Percentiles rank a stretch among this genome's conserved stretches.
Conservation (phyloP, 2,888 invertebrate genomes). For the Dione juno region DNA sequence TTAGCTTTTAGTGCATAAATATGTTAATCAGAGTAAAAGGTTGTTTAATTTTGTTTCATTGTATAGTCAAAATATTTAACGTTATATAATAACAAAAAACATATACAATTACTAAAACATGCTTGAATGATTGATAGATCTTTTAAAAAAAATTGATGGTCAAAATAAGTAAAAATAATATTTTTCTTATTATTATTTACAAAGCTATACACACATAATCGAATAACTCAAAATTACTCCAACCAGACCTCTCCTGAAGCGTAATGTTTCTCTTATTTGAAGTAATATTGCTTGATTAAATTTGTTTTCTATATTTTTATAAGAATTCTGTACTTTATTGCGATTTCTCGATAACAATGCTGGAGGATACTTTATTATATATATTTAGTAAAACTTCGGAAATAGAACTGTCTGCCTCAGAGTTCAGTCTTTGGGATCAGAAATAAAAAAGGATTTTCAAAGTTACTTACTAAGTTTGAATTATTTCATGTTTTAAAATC, state of each 20-base stretch:
- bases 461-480: too few relatives aligned
- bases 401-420: constrained; percentile 13
- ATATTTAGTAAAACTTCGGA: constrained; percentile 12
- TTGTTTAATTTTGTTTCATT: neutral
- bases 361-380: constrained; percentile 4
- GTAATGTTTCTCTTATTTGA: constrained; percentile 14
- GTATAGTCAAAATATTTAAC: neutral
- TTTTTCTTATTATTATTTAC: constrained; percentile 8
- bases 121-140: too few relatives aligned
- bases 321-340: constrained; percentile 21
- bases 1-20: neutral
- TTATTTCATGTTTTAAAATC: neutral
- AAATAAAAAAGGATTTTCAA: too few relatives aligned
- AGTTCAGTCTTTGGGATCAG: neutral
- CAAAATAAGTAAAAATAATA: neutral
- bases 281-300: constrained; percentile 20
- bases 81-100: neutral
- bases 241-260: constrained; percentile 19
- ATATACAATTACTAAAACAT: too few relatives aligned
- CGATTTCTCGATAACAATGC: constrained; percentile 14
- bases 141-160: neutral
- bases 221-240: constrained; percentile 21
- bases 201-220: constrained; percentile 9
- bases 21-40: neutral
- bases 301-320: constrained; percentile 19